A percentile compares a stretch with the other conserved stretches of the same genome.
Evolutionary conservation across 2,888 invertebrate species (phyloP).

Genomic region (Thera britannica): DNA sequence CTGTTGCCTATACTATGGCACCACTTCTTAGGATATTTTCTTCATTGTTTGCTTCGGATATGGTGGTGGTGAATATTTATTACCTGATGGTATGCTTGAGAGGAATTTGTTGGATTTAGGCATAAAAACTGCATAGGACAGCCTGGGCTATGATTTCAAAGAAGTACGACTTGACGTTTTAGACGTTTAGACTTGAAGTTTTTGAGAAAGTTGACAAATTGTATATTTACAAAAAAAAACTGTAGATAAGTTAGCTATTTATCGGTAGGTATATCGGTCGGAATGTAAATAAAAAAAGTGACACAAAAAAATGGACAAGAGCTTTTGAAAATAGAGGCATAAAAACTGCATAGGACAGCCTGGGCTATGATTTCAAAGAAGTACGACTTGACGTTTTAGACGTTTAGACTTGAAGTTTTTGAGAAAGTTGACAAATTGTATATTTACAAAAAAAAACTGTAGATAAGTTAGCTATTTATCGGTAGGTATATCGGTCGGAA

Average conservation of each 20-base stretch:
- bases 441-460: too few species aligned
- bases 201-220: too few species aligned
- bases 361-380: neutral
- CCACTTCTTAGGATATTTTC: conserved; percentile 46
- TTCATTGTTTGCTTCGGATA: conserved; percentile 39
- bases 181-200: too few species aligned
- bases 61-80: conserved; percentile 44
- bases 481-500: too few species aligned
- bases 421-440: too few species aligned
- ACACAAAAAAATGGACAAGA: too few species aligned
- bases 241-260: too few species aligned
- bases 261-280: too few species aligned
- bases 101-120: conserved; percentile 27
- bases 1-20: conserved; percentile 36
- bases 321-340: conserved; percentile 1
- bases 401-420: too few species aligned
- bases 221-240: too few species aligned
- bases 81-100: conserved; percentile 33
- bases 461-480: too few species aligned
- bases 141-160: neutral
- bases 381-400: neutral
- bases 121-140: conserved; percentile 17
- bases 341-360: conserved; percentile 18
- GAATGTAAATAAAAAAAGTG: too few species aligned
- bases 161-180: neutral